A percentile compares a stretch with the other conserved stretches of the same genome.
Conservation (phyloP, 2,888 invertebrate genomes). For the Brachynemurus nebulosus region DNA sequence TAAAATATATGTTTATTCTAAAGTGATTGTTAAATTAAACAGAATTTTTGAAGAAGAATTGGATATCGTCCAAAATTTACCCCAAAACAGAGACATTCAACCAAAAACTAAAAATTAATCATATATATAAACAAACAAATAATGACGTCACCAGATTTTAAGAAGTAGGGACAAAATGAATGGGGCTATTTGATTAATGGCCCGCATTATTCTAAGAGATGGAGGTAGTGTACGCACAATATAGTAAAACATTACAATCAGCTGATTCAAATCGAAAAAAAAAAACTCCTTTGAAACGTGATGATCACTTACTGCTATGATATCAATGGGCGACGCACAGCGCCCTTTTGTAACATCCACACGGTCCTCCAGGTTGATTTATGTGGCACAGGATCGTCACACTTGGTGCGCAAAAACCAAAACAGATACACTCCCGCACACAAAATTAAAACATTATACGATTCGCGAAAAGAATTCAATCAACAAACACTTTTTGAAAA, state of each 20-base stretch:
- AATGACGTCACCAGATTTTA: background rate
- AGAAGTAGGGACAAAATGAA: background rate
- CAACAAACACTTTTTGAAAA: slow-evolving; percentile 25
- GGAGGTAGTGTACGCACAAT: too few species aligned
- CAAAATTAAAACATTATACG: slow-evolving; percentile 10
- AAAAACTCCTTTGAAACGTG: too few species aligned
- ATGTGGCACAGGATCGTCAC: slow-evolving; percentile 17
- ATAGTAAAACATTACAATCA: background rate
- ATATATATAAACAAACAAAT: background rate
- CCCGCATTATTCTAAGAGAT: background rate
- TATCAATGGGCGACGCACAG: slow-evolving; percentile 33
- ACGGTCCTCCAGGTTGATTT: slow-evolving; percentile 32
- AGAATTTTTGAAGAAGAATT: too few species aligned
- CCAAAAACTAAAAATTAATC: background rate
- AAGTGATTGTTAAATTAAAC: too few species aligned
- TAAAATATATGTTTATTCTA: background rate
- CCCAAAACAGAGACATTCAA: too few species aligned
- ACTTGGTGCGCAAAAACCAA: slow-evolving; percentile 11
- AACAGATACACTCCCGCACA: background rate
- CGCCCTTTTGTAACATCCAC: slow-evolving; percentile 31
- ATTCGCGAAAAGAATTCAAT: slow-evolving; percentile 31
- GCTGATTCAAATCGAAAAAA: background rate
- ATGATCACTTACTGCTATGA: slow-evolving; percentile 32
- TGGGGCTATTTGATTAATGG: slow-evolving; percentile 1
- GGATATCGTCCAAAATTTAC: too few species aligned